Evolutionary conservation across 37 sponge, comb jelly and placozoan species (phyloP).

Genomic region (Ianthella basta): DNA sequence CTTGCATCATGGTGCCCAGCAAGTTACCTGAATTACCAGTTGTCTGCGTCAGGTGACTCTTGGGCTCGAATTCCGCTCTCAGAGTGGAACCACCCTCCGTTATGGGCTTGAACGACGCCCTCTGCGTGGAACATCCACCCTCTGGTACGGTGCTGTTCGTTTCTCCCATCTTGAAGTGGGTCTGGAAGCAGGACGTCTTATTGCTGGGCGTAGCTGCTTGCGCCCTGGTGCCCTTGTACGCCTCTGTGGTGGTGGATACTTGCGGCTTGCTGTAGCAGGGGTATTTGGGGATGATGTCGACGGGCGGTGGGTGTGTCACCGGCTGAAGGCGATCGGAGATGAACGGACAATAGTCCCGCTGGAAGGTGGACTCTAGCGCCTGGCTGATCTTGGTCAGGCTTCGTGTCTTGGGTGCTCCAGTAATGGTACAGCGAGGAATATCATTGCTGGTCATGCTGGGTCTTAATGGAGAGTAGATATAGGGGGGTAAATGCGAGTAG

Average conservation of each 20-base stretch:
- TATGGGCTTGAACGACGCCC: background rate
- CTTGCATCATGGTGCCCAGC: constrained; percentile 1
- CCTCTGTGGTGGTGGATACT: constrained; percentile 17
- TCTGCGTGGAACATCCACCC: constrained; percentile 10
- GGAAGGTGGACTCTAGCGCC: constrained; percentile 26
- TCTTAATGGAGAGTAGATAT: too few relatives aligned
- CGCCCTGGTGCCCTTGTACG: background rate
- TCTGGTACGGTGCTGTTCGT: background rate
- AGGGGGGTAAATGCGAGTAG: too few relatives aligned
- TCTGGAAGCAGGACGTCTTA: constrained; percentile 2
- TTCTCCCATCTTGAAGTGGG: constrained; percentile 19
- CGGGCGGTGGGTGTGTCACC: background rate
- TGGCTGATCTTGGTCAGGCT: constrained; percentile 12
- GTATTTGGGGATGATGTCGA: constrained; percentile 16
- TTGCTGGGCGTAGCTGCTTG: background rate
- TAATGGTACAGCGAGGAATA: constrained; percentile 1
- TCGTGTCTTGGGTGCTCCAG: background rate
- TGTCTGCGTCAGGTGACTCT: constrained; percentile 2
- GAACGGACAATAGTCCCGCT: background rate
- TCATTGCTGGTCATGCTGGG: background rate
- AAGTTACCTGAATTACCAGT: constrained; percentile 4
- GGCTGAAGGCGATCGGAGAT: background rate
- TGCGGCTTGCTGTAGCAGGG: constrained; percentile 13
- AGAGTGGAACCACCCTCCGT: background rate
- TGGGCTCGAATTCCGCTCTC: constrained; percentile 1